phyloP scores from a whole-genome alignment of 1,140 invertebrate genomes.

The Planococcus citri region DNA sequence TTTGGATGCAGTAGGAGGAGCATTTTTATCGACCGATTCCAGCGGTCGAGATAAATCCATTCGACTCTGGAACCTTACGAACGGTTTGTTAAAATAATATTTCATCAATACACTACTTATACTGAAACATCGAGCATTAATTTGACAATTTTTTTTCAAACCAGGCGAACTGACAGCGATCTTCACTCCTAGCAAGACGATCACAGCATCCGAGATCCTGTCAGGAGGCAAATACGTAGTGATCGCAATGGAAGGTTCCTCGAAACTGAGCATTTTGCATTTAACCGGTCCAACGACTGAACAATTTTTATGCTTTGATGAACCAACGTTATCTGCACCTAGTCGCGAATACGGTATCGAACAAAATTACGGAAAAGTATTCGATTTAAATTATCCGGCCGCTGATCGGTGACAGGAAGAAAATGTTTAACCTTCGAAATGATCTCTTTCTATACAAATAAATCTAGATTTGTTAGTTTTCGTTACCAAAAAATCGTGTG shows the following conservation, averaged over 20 bases:
- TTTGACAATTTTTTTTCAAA: conserved; percentile 22
- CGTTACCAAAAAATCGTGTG: conserved; percentile 14
- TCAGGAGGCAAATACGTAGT: conserved; percentile 56
- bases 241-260: conserved; percentile 48
- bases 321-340: conserved; percentile 30
- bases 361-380: not conserved
- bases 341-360: conserved; percentile 32
- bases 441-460: conserved; percentile 16
- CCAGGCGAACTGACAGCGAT: conserved; percentile 60
- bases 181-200: conserved; percentile 57
- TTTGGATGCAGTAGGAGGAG: conserved; percentile 52
- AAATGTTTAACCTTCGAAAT: not conserved
- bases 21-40: conserved; percentile 57
- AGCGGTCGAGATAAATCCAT: conserved; percentile 54
- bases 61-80: conserved; percentile 61
- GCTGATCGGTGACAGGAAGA: conserved; percentile 9
- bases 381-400: not conserved
- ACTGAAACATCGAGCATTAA: not conserved
- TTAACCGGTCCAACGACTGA: conserved; percentile 36
- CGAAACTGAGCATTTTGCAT: conserved; percentile 49
- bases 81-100: conserved; percentile 42
- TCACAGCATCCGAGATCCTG: conserved; percentile 61
- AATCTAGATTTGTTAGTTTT: conserved; percentile 15
- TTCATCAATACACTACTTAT: not conserved
- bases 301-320: conserved; percentile 27